These are phyloP conservation scores for Noctua pronuba DNA, from an alignment of 2,888 invertebrate species.

Conservation along the genomic window DNA sequence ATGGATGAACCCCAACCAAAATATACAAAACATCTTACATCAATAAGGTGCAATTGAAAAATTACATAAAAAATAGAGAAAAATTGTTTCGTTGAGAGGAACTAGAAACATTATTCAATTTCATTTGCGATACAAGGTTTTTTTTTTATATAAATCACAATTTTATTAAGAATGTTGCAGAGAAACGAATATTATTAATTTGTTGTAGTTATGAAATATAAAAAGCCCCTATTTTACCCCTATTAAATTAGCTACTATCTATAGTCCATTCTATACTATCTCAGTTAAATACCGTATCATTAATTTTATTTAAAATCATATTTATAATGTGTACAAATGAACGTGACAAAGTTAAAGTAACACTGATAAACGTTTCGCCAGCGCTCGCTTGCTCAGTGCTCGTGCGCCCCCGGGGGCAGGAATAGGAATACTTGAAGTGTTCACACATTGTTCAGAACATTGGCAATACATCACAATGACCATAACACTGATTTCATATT, in stretches of 20 bases:
- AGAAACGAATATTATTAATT: constrained; percentile 55
- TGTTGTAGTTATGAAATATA: constrained; percentile 65
- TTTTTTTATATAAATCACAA: constrained; percentile 68
- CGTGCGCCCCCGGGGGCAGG: not conserved
- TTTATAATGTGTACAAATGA: constrained; percentile 65
- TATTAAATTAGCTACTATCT: constrained; percentile 87
- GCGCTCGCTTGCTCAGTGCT: constrained; percentile 11
- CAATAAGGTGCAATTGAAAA: constrained; percentile 73
- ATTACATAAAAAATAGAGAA: constrained; percentile 73
- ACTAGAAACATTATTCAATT: constrained; percentile 70
- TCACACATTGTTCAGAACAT: constrained; percentile 34
- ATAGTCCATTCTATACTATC: constrained; percentile 85
- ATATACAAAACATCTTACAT: constrained; percentile 80
- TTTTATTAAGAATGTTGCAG: constrained; percentile 67
- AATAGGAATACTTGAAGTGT: constrained; percentile 31
- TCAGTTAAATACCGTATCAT: constrained; percentile 81
- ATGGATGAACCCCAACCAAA: constrained; percentile 76
- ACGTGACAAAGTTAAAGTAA: constrained; percentile 62
- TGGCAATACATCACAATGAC: constrained; percentile 25
- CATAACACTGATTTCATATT: constrained; percentile 29
- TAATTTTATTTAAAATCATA: constrained; percentile 70
- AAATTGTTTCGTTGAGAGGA: constrained; percentile 74
- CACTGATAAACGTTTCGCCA: constrained; percentile 56
- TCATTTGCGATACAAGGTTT: constrained; percentile 67
- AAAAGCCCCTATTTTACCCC: constrained; percentile 86